Percentiles rank a stretch among this genome's conserved stretches.
phyloP scores from a whole-genome alignment of 2,113 vertebrate species.

The Misgurnus mizolepis region DNA sequence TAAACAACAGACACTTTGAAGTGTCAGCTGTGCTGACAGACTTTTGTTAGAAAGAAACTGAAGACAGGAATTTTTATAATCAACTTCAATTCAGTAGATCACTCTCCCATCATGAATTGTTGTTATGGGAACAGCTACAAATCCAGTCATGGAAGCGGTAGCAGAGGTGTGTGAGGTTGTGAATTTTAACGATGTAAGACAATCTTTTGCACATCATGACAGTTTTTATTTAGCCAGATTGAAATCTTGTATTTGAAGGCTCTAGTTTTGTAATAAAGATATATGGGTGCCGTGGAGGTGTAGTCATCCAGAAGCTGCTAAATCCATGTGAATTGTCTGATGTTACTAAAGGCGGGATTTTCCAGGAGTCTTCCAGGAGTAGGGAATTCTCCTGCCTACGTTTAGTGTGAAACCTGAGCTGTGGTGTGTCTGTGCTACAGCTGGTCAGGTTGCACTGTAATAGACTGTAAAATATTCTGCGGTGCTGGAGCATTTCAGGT shows the following conservation, averaged over 20 bases:
- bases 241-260: not conserved
- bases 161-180: not conserved
- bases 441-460: not conserved
- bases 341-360: not conserved
- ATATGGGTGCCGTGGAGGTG: not conserved
- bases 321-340: conserved; percentile 21
- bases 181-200: conserved; percentile 21
- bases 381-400: conserved; percentile 2
- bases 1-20: not conserved
- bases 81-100: too few species aligned
- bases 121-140: conserved; percentile 15
- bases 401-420: conserved; percentile 25
- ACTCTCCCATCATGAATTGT: not conserved
- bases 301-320: conserved; percentile 4
- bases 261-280: conserved; percentile 1
- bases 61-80: too few species aligned
- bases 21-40: not conserved
- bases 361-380: not conserved
- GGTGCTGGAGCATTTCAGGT: conserved; percentile 32
- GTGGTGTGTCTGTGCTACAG: conserved; percentile 13
- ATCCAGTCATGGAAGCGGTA: not conserved
- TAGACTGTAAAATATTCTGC: conserved; percentile 31
- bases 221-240: conserved; percentile 4
- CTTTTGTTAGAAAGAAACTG: too few species aligned
- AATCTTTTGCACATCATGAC: not conserved